Conservation (phyloP, 2,113 vertebrate species). For the Neolamprologus longior region DNA sequence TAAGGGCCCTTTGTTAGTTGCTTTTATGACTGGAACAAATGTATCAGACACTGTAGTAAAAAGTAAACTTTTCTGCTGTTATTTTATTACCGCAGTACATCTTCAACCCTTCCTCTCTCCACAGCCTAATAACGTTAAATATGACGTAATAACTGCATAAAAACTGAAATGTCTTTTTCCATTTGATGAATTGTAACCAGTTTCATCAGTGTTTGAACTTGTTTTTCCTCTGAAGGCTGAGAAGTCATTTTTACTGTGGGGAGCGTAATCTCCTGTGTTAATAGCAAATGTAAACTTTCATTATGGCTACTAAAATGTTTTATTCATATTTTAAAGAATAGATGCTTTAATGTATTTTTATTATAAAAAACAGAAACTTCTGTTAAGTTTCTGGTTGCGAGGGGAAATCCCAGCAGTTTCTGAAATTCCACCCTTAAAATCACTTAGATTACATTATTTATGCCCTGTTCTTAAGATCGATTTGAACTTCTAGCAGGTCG, state of each 20-base stretch:
- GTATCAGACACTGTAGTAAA: neutral
- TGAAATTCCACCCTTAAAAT: neutral
- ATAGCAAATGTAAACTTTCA: neutral
- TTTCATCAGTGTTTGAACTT: neutral
- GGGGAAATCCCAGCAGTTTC: neutral
- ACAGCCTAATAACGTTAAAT: neutral
- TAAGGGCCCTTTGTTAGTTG: neutral
- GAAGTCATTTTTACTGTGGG: neutral
- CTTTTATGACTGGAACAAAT: neutral
- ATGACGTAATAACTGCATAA: neutral
- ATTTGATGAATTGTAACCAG: neutral
- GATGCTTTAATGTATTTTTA: neutral
- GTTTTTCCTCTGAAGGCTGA: neutral
- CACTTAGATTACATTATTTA: neutral
- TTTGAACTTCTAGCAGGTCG: neutral
- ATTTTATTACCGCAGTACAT: neutral
- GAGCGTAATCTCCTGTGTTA: neutral
- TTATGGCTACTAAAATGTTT: neutral
- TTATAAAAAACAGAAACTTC: neutral
- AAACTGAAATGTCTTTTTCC: neutral
- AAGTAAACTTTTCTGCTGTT: neutral
- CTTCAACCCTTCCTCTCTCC: neutral
- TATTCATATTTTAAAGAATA: neutral
- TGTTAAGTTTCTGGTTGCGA: neutral
- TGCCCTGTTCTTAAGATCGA: neutral